A percentile compares a stretch with the other conserved stretches of the same genome.
Conservation (phyloP, 2,113 vertebrate species). For the Erythrocercus mccallii region DNA sequence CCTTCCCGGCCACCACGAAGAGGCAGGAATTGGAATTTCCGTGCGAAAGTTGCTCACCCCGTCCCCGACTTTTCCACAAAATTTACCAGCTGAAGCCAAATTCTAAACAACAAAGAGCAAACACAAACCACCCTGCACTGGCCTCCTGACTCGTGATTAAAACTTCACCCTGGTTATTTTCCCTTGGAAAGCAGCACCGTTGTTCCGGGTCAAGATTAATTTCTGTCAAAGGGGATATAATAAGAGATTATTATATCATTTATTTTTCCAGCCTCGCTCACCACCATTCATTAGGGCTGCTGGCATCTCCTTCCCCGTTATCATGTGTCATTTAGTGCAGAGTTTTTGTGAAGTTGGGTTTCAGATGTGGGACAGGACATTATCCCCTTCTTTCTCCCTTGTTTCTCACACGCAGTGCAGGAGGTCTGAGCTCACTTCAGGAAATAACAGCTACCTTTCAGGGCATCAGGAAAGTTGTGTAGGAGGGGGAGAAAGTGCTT, state of each 20-base stretch:
- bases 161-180: conserved; percentile 7
- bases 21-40: neutral
- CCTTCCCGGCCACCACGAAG: neutral
- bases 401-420: neutral
- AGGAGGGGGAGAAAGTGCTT: neutral
- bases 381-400: neutral
- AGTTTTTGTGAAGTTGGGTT: conserved; percentile 2
- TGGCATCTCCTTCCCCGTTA: conserved; percentile 31
- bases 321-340: conserved; percentile 26
- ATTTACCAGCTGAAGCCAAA: neutral
- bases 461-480: neutral
- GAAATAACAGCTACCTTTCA: neutral
- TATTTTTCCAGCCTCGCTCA: conserved; percentile 44
- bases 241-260: conserved; percentile 22
- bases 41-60: neutral
- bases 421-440: neutral
- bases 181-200: conserved; percentile 5
- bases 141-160: neutral
- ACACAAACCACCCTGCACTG: neutral
- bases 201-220: conserved; percentile 42
- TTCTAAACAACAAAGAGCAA: neutral
- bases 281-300: conserved; percentile 16
- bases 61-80: neutral
- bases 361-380: conserved; percentile 8
- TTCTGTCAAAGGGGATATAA: conserved; percentile 28